Conservation (phyloP, 2,888 invertebrate species). For the Drosophila engyochracea region DNA sequence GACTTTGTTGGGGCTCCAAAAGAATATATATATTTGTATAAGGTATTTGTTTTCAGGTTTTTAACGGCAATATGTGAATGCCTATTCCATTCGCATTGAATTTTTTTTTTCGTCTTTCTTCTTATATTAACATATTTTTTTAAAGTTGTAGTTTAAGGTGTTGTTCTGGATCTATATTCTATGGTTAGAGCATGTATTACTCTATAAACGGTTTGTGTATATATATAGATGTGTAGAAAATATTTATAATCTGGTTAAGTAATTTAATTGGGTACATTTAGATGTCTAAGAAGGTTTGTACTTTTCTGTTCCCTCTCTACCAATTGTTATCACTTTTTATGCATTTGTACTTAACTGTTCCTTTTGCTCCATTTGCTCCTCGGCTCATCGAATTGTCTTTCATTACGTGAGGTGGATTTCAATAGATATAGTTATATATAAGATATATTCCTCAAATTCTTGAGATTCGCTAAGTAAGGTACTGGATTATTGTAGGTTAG, state of each 20-base stretch:
- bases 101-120: background rate
- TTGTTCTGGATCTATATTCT: conserved; percentile 4
- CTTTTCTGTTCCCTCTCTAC: conserved; percentile 2
- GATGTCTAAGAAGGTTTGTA: conserved; percentile 1
- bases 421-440: background rate
- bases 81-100: background rate
- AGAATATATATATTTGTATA: background rate
- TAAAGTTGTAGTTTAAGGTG: background rate
- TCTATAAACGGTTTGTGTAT: background rate
- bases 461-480: background rate
- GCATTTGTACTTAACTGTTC: conserved; percentile 12
- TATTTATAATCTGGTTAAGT: background rate
- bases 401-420: conserved; percentile 12
- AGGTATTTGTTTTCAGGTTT: background rate
- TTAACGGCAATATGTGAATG: conserved; percentile 8
- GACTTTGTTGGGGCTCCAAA: background rate
- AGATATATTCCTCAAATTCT: background rate
- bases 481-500: background rate
- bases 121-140: background rate
- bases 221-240: conserved; percentile 5
- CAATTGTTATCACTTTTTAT: background rate
- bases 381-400: conserved; percentile 15
- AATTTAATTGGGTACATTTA: background rate
- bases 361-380: background rate
- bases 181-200: background rate